These are phyloP conservation scores for Eidolon helvum DNA, from an alignment of 2,113 vertebrate species.

Conservation along the genomic window DNA sequence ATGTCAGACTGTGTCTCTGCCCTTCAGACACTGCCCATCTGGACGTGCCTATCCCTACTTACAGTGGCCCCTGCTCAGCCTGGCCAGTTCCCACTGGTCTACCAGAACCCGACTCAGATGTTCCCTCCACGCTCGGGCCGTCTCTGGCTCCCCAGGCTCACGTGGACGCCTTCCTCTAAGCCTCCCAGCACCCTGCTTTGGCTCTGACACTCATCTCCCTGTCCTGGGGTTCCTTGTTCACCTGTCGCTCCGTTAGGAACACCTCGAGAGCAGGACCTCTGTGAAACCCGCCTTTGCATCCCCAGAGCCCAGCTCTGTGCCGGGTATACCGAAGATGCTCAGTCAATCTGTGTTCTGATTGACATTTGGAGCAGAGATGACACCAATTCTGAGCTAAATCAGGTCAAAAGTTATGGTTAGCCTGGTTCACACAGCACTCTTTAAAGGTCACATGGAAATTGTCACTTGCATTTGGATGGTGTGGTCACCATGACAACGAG, in stretches of 20 bases:
- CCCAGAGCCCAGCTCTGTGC: not conserved
- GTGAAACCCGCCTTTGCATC: too few species aligned
- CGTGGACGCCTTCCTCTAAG: not conserved
- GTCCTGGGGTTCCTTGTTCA: not conserved
- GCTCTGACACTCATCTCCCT: not conserved
- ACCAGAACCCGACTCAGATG: not conserved
- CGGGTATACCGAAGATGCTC: not conserved
- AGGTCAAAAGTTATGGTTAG: not conserved
- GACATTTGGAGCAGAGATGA: not conserved
- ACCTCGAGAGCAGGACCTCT: not conserved
- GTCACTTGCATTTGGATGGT: not conserved
- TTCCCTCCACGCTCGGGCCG: not conserved
- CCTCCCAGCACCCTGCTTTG: not conserved
- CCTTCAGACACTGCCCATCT: not conserved
- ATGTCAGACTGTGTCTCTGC: rapidly evolving
- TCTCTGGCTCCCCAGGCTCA: not conserved
- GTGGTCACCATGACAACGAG: not conserved
- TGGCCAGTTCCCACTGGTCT: not conserved
- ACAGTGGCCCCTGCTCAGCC: rapidly evolving
- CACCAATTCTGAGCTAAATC: not conserved
- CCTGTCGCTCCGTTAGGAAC: not conserved
- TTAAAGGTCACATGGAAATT: not conserved
- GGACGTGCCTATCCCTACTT: rapidly evolving
- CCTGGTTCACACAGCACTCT: not conserved
- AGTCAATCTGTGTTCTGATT: not conserved